A percentile compares a stretch with the other conserved stretches of the same genome.
phyloP scores from a whole-genome alignment of 1,140 invertebrate genomes.

The Heliconius hermathena region DNA sequence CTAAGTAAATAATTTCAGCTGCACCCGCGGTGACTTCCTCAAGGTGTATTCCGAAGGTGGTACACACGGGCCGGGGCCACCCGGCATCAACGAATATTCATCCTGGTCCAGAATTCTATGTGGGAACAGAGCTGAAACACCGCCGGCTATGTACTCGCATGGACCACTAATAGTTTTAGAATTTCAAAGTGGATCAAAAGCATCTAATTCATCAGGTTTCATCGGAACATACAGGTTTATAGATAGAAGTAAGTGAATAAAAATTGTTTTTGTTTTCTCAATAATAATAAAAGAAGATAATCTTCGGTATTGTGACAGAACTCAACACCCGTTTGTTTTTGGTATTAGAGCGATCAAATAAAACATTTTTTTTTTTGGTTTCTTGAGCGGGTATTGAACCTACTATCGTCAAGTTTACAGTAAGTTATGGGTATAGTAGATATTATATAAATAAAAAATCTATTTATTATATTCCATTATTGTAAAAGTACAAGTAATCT shows the following conservation, averaged over 20 bases:
- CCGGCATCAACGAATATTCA: slow-evolving; percentile 90
- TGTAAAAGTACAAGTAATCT: no score
- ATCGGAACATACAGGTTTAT: slow-evolving; percentile 90
- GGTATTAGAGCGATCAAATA: no score
- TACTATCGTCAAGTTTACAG: no score
- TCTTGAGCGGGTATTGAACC: no score
- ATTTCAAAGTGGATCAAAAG: slow-evolving; percentile 84
- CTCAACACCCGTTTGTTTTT: no score
- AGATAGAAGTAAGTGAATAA: slow-evolving; percentile 88
- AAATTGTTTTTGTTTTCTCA: no score
- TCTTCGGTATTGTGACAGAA: no score
- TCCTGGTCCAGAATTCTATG: slow-evolving; percentile 89
- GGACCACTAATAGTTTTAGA: slow-evolving; percentile 89
- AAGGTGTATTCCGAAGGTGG: slow-evolving; percentile 86
- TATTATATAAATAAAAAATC: no score
- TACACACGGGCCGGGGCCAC: slow-evolving; percentile 83
- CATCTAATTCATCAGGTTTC: slow-evolving; percentile 88
- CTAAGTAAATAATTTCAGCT: slow-evolving; percentile 81
- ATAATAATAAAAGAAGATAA: neutral
- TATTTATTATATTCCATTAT: no score
- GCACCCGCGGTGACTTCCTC: slow-evolving; percentile 88
- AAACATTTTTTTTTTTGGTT: no score
- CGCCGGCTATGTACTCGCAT: slow-evolving; percentile 90
- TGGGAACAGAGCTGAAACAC: slow-evolving; percentile 87
- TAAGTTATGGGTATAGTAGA: no score